Evolutionary conservation across 2,888 invertebrate genomes (phyloP), one percentile per base, ranked within the genome.

Genomic region (Perithous albicinctus): DNA sequence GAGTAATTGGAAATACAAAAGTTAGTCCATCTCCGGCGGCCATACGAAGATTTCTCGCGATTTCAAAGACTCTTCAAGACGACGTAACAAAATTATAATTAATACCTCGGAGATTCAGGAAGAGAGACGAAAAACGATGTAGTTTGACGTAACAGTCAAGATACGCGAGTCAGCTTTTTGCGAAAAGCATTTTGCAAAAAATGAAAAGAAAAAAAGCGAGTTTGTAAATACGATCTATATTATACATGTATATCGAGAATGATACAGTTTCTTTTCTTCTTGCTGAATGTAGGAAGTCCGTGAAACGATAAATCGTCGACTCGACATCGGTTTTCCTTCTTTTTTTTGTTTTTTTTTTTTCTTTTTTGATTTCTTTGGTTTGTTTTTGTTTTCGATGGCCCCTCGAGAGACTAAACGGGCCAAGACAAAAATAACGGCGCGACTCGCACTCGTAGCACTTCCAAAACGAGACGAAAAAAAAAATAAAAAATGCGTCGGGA

Each of bases 211-310:
- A 43, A 43, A 29, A 38, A n/a, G 41, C 70, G 15, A 51, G 51
- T 41, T 56, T 72, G 70, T 72, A 72, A 72, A 72, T 72, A 72
- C 59, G 59, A 72, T 72, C 59, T 72, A 72, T 72, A 72, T 59
- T 59, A 72, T 72, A 59, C 41, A 32, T 61, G 43, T 59, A 72
- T 46, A 72, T 43, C 59, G 56, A 41, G 43, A 32, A 8, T 7
- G 23, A 38, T 18, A 23, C 2, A 1, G 20, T 18, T 23, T 59
- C 23, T 18, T 48, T 18, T 38, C 59, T 18, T 41, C 18, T 54
- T 56, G 8, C 54, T 35, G 43, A 18, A 15, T n/a, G n/a, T 72
- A 48, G 29, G 66, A 61, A 67, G 38, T 69, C 69, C 54, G 69
- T 69, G 56, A 70, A 56, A 56, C 56, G 59, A 59, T 29, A 46